These are phyloP conservation scores for Apamea anceps DNA, from an alignment of 2,888 invertebrate species.

Conservation along the genomic window DNA sequence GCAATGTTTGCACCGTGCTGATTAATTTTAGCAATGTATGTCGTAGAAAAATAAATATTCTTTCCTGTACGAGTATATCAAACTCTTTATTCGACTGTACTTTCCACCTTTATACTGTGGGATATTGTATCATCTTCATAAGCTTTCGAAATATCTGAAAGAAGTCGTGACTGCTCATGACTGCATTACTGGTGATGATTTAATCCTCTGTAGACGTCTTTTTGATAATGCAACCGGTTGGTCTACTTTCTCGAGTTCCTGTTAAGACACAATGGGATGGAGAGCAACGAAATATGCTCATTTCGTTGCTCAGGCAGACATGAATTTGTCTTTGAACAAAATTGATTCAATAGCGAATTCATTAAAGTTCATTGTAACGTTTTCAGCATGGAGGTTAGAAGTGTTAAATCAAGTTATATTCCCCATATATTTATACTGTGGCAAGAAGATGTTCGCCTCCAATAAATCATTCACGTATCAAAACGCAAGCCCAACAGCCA, in stretches of 20 bases:
- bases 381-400: not conserved
- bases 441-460: not conserved
- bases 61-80: not conserved
- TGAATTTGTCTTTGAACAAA: not conserved
- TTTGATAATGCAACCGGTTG: conserved; percentile 45
- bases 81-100: conserved; percentile 36
- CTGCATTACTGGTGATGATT: conserved; percentile 54
- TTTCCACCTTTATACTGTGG: conserved; percentile 64
- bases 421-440: not conserved
- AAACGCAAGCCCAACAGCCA: not conserved
- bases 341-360: not conserved
- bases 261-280: conserved; percentile 6
- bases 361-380: conserved; percentile 2
- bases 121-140: conserved; percentile 66
- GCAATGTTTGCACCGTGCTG: not conserved
- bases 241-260: conserved; percentile 49
- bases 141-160: conserved; percentile 67
- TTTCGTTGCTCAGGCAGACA: too few species aligned
- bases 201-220: conserved; percentile 44
- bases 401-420: not conserved
- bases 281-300: not conserved
- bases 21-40: not conserved
- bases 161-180: conserved; percentile 68
- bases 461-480: conserved; percentile 31
- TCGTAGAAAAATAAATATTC: not conserved